These are phyloP conservation scores for Machimus atricapillus DNA, from an alignment of 2,888 invertebrate species.

Conservation along the genomic window DNA sequence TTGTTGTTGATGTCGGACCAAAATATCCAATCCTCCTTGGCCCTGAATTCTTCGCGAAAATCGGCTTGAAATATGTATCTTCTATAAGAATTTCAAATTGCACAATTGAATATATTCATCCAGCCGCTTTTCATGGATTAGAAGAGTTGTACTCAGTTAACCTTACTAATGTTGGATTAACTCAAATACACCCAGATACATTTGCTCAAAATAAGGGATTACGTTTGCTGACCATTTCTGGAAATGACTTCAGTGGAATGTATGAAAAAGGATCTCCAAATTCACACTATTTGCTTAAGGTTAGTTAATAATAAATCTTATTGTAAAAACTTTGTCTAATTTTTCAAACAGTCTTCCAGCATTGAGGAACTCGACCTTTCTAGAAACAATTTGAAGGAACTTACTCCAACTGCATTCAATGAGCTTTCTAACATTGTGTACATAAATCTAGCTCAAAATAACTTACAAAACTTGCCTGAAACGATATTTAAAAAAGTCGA, in stretches of 20 bases:
- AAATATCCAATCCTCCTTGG: constrained; percentile 68
- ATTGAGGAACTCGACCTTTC: constrained; percentile 77
- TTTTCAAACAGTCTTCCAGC: constrained; percentile 62
- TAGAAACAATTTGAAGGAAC: constrained; percentile 71
- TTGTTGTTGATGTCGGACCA: constrained; percentile 70
- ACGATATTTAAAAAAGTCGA: constrained; percentile 68
- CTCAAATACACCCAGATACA: constrained; percentile 72
- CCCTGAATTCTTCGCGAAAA: constrained; percentile 68
- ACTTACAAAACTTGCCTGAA: constrained; percentile 65
- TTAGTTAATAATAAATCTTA: neutral
- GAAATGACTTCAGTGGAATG: constrained; percentile 68
- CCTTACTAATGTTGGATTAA: constrained; percentile 73
- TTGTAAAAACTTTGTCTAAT: neutral
- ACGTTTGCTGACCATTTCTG: constrained; percentile 71
- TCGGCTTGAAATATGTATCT: constrained; percentile 71
- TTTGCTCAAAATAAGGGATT: constrained; percentile 73
- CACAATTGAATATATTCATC: constrained; percentile 71
- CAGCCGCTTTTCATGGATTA: constrained; percentile 74
- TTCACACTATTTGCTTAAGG: constrained; percentile 58
- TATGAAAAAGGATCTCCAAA: constrained; percentile 50
- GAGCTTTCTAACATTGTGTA: constrained; percentile 72
- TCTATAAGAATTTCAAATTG: constrained; percentile 75
- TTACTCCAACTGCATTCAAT: constrained; percentile 71
- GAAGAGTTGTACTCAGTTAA: constrained; percentile 73
- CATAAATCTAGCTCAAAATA: constrained; percentile 74